Conservation (phyloP, 1,140 invertebrate genomes). For the Nebria ingens region DNA sequence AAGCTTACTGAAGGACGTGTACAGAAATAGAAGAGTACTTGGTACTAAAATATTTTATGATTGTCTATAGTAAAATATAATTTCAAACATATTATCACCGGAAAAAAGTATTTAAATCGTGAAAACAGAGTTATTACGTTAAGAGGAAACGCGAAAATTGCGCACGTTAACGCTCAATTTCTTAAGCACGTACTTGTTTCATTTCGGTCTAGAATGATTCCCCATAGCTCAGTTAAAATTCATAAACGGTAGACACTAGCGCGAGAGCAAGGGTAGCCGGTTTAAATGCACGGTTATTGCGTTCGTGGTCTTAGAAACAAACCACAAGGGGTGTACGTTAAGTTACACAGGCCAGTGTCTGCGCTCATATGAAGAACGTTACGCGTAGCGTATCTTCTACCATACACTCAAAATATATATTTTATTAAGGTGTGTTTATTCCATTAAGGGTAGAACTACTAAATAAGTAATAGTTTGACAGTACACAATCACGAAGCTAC, state of each 20-base stretch:
- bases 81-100: no score
- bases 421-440: neutral
- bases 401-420: neutral
- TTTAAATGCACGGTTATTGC: slow-evolving; percentile 1
- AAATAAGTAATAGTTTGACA: neutral
- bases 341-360: neutral
- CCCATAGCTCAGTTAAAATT: slow-evolving; percentile 8
- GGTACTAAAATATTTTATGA: no score
- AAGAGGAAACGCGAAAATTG: no score
- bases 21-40: no score
- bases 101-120: no score
- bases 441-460: neutral
- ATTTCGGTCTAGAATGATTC: neutral
- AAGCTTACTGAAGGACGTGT: no score
- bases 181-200: neutral
- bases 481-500: no score
- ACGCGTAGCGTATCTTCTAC: neutral
- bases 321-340: neutral
- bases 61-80: no score
- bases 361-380: neutral
- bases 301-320: neutral
- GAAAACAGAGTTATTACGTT: no score
- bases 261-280: neutral
- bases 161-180: neutral
- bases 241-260: neutral